Conservation (phyloP, 2,113 vertebrate genomes). For the Equus przewalskii region DNA sequence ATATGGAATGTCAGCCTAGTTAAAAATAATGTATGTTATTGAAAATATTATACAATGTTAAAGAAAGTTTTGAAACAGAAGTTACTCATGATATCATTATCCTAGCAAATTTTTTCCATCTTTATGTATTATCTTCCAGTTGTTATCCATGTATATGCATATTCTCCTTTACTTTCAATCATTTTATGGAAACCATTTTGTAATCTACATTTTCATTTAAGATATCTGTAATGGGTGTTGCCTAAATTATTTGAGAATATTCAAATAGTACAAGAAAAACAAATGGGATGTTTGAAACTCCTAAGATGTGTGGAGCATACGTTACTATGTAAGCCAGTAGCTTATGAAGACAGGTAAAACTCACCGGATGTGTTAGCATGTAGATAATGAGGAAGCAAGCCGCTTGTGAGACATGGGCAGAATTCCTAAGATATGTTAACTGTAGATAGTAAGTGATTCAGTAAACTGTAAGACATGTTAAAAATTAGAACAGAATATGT, state of each 20-base stretch:
- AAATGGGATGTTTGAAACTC: neutral
- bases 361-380: neutral
- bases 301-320: neutral
- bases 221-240: neutral
- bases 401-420: neutral
- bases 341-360: neutral
- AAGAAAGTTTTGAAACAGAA: constrained; percentile 32
- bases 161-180: neutral
- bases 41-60: neutral
- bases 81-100: neutral
- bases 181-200: neutral
- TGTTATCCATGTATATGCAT: neutral
- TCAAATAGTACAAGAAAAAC: constrained; percentile 18
- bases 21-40: neutral
- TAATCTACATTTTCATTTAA: neutral
- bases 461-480: neutral
- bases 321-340: neutral
- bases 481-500: neutral
- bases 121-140: neutral
- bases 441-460: neutral
- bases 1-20: neutral
- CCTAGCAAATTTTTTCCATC: neutral
- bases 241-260: neutral
- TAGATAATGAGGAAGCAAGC: neutral
- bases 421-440: neutral